Evolutionary conservation across 2,113 vertebrate genomes (phyloP), one percentile per base, ranked within the genome.

Genomic region (Hippoglossus stenolepis): DNA sequence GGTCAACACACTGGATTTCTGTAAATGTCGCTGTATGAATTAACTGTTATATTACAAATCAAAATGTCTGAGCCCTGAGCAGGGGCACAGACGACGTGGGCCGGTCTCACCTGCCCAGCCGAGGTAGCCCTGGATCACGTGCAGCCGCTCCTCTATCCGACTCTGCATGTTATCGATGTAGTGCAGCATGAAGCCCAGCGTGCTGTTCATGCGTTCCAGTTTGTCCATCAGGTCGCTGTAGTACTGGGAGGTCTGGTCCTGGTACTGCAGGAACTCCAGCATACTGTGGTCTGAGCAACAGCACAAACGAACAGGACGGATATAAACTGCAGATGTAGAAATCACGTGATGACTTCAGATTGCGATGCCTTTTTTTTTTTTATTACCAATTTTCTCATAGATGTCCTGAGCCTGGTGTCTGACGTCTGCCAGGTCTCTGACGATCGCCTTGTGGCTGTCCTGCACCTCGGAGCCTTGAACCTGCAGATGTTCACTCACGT

Each of bases 151-250:
- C 72, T 96, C 95, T 24, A 97, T 77, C 0, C 75, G 9, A 35
- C 11, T 70, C 80, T 14, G 92, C 92, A 95, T 94, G 66, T 57
- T 82, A 3, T 95, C 94, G 12, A 95, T 57, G 18, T 91, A 91
- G 0, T 0, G 65, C 68, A 96, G 85, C 87, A 92, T 85, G 76
- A 88, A 77, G 17, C 91, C 94, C 83, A 97, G 82, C 1, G 94
- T 97, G 78, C 62, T 75, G 76, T 96, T 97, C 92, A 96, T 90
- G 51, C 71, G 90, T 60, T 70, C 90, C 84, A 97, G 93, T 63
- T 96, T 96, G 43, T 71, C 77, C 94, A 95, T 92, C 67, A 95
- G 78, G 67, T 94, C 91, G 0, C 87, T 14, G 59, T 96, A 95
- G 85, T 94, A 95, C 51, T 66, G 87, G 0, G 91, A 86, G 0